Evolutionary conservation across 1,140 invertebrate species (phyloP), one percentile per base, ranked within the genome.

Genomic region (Nautilus pompilius): DNA sequence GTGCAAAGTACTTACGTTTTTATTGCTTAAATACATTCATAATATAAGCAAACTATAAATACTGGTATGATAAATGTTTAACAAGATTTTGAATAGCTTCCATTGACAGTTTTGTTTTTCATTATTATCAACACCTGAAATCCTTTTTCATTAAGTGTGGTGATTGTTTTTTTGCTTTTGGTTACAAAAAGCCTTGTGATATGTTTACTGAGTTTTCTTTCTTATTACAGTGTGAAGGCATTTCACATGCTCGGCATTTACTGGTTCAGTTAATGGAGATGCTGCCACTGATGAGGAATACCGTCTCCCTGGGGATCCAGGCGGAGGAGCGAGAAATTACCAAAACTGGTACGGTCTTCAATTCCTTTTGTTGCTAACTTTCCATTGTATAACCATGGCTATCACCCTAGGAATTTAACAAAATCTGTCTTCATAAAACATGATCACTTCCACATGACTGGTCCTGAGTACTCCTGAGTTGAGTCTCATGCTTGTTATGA

Each of bases 231-330:
- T 77, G 75, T 72, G 76, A 77, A 58, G 77, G 78, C 33, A 62
- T 84, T 6, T 82, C 77, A 48, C 89, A 87, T 70, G 88, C 87
- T 73, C 87, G 88, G 73, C 89, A 87, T 86, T 87, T 87, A 77
- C 86, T 85, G 80, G 87, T 49, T 81, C 74, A 90, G 80, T 76
- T 95, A 76, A 72, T 86, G 87, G 93, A 94, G 74, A 87, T 93
- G 82, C 85, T 96, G 67, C 89, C 90, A 68, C 83, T 89, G 34
- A 91, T 95, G 74, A 88, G 90, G 67, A 89, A 89, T 72, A 93
- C 92, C 29, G 85, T 92, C 13, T 75, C 85, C 62, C 85, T 89
- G 74, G 93, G 93, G 63, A 88, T 89, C 6, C 89, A 91, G 70
- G 87, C 90, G 34, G 86, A 89, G 64, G 67, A 70, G 20, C 71